Evolutionary conservation across 92 coral and sea anemone species (phyloP).

Genomic region (Palythoa caribaeorum): DNA sequence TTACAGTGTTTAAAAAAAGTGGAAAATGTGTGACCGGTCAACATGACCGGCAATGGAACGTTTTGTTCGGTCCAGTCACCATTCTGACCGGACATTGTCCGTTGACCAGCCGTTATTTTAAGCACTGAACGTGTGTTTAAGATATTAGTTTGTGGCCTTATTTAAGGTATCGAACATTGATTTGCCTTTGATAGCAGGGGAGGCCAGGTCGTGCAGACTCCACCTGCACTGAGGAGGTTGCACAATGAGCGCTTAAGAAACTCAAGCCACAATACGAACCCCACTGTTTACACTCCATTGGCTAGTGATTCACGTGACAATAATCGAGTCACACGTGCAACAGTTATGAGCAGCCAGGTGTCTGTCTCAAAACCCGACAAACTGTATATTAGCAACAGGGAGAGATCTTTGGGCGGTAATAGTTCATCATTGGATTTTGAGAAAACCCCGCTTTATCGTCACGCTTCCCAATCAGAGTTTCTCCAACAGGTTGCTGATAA

Average conservation of each 20-base stretch:
- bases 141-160: not conserved
- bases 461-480: conserved; percentile 79
- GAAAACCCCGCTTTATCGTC: conserved; percentile 56
- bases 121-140: no score
- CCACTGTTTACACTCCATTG: not conserved
- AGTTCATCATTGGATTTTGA: conserved; percentile 23
- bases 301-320: conserved; percentile 16
- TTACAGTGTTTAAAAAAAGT: no score
- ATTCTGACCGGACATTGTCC: no score
- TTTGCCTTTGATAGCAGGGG: conserved; percentile 23
- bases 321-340: conserved; percentile 1
- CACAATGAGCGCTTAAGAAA: conserved; percentile 22
- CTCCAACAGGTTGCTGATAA: conserved; percentile 85
- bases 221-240: conserved; percentile 72
- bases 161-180: not conserved
- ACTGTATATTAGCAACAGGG: not conserved
- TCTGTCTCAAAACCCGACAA: conserved; percentile 37
- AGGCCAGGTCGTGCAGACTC: conserved; percentile 61
- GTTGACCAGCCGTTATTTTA: no score
- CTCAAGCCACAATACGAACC: not conserved
- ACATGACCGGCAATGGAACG: no score
- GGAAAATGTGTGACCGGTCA: no score
- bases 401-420: not conserved
- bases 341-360: conserved; percentile 22
- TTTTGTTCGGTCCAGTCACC: no score